Evolutionary conservation across 2,888 invertebrate genomes (phyloP).

Genomic region (Malachius bipustulatus): DNA sequence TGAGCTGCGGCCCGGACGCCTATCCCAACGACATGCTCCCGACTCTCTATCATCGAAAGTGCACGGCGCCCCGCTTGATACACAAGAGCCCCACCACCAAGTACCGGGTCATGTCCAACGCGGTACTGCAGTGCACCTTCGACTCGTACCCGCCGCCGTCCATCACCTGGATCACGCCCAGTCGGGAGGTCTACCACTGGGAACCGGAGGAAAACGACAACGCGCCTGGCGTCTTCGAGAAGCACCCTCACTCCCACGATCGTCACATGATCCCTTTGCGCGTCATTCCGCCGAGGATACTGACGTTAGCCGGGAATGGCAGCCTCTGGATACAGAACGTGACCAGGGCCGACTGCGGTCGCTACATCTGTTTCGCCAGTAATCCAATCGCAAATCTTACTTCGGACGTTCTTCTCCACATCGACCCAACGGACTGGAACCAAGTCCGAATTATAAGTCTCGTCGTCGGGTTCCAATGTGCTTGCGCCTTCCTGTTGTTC

Average conservation of each 20-base stretch:
- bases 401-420: conserved; percentile 60
- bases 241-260: conserved; percentile 53
- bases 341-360: conserved; percentile 69
- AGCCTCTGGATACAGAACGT: conserved; percentile 37
- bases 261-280: conserved; percentile 36
- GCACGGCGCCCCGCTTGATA: conserved; percentile 51
- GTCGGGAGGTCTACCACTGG: conserved; percentile 60
- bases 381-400: conserved; percentile 74
- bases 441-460: conserved; percentile 76
- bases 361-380: conserved; percentile 74
- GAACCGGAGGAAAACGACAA: conserved; percentile 56
- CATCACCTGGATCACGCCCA: conserved; percentile 77
- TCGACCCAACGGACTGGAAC: conserved; percentile 77
- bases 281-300: conserved; percentile 42
- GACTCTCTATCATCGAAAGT: conserved; percentile 58
- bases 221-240: conserved; percentile 52
- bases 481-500: conserved; percentile 64
- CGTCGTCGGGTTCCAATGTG: conserved; percentile 67
- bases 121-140: conserved; percentile 59
- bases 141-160: conserved; percentile 59
- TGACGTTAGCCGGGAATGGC: conserved; percentile 48
- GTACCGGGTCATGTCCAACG: conserved; percentile 53
- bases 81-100: conserved; percentile 49
- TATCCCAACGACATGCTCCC: conserved; percentile 59
- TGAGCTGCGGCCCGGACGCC: conserved; percentile 50